Conservation (phyloP, 1,140 invertebrate species). For the Halyomorpha halys region DNA sequence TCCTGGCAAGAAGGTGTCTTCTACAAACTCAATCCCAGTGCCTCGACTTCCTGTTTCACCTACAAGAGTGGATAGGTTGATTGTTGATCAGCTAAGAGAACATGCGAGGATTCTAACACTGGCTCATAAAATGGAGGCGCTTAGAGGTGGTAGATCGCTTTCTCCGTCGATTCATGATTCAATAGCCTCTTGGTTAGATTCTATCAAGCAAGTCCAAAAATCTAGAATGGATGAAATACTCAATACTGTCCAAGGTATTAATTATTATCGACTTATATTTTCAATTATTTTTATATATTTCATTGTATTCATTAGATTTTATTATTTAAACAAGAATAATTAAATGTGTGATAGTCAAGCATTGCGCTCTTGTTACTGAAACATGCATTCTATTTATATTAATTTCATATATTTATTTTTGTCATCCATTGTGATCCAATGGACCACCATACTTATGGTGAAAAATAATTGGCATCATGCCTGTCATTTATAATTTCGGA, state of each 20-base stretch:
- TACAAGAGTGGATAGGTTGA: slow-evolving; percentile 69
- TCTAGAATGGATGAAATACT: slow-evolving; percentile 53
- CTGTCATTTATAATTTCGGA: too few species aligned
- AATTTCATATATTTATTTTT: too few species aligned
- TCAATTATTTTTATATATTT: too few species aligned
- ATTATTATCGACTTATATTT: too few species aligned
- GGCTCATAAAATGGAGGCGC: slow-evolving; percentile 56
- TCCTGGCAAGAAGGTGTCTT: slow-evolving; percentile 56
- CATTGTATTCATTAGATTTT: too few species aligned
- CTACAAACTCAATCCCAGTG: slow-evolving; percentile 68
- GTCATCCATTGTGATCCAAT: too few species aligned
- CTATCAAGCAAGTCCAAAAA: slow-evolving; percentile 53
- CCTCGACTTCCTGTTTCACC: slow-evolving; percentile 68
- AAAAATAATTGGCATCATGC: too few species aligned
- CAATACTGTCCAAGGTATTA: slow-evolving; percentile 41
- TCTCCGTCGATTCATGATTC: slow-evolving; percentile 49
- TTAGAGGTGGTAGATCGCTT: slow-evolving; percentile 41
- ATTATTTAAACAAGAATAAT: too few species aligned
- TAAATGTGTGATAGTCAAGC: too few species aligned
- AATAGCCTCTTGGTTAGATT: slow-evolving; percentile 53
- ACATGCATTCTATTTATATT: too few species aligned
- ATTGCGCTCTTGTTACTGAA: too few species aligned
- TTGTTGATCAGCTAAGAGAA: slow-evolving; percentile 73
- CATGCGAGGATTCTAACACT: slow-evolving; percentile 59
- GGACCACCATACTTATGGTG: too few species aligned